A percentile compares a stretch with the other conserved stretches of the same genome.
Conservation (phyloP, 2,888 invertebrate species). For the Catotricha subobsoleta region DNA sequence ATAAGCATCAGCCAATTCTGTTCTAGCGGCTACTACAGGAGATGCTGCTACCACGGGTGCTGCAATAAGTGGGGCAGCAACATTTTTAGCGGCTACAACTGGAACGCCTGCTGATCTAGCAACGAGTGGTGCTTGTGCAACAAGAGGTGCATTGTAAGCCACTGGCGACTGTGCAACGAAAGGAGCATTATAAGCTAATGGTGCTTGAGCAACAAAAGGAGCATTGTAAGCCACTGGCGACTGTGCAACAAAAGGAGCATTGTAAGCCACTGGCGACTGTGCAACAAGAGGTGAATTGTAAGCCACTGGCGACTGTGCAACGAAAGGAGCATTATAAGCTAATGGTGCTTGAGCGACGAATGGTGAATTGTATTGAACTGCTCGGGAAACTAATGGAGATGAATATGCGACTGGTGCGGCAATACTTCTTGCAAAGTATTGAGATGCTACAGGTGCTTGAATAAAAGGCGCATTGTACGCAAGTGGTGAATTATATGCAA, state of each 20-base stretch:
- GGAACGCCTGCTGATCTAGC: slow-evolving; percentile 8
- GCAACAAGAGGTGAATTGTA: slow-evolving; percentile 10
- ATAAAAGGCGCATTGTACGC: too few relatives aligned
- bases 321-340: slow-evolving; percentile 8
- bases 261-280: neutral
- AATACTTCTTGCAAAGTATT: slow-evolving; percentile 2
- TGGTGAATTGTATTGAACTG: too few relatives aligned
- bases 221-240: slow-evolving; percentile 18
- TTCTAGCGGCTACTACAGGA: slow-evolving; percentile 21
- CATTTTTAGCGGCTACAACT: slow-evolving; percentile 22
- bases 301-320: neutral
- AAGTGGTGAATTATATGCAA: slow-evolving; percentile 10
- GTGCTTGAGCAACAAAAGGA: slow-evolving; percentile 13
- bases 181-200: slow-evolving; percentile 13
- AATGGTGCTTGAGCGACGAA: slow-evolving; percentile 9
- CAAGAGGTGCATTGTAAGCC: slow-evolving; percentile 11
- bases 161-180: slow-evolving; percentile 16
- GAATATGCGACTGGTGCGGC: too few relatives aligned
- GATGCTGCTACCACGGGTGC: slow-evolving; percentile 25
- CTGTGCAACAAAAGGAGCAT: neutral
- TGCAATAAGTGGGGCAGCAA: slow-evolving; percentile 28
- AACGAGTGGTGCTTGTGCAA: slow-evolving; percentile 14
- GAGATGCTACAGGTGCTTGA: slow-evolving; percentile 12
- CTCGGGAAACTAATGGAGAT: too few relatives aligned
- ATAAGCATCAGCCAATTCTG: slow-evolving; percentile 29